A percentile compares a stretch with the other conserved stretches of the same genome.
Evolutionary conservation across 2,888 invertebrate species (phyloP).

Genomic region (Zaprionus bogoriensis): DNA sequence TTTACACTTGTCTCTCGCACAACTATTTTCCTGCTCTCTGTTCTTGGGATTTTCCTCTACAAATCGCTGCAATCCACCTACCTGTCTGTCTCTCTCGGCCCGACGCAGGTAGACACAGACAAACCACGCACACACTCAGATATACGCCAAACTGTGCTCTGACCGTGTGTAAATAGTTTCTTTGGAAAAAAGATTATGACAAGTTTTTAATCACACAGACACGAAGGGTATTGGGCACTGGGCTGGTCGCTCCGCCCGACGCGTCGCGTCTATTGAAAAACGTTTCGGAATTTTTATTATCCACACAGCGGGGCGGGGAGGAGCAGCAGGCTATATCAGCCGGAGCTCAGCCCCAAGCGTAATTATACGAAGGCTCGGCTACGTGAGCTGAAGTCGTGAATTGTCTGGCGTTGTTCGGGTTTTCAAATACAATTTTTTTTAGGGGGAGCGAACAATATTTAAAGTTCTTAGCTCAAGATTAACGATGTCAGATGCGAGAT

Average conservation of each 20-base stretch:
- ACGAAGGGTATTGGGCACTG: slow-evolving; percentile 26
- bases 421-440: slow-evolving; percentile 24
- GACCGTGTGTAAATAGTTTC: slow-evolving; percentile 66
- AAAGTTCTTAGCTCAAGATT: slow-evolving; percentile 56
- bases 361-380: slow-evolving; percentile 51
- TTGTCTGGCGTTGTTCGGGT: slow-evolving; percentile 24
- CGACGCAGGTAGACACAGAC: not conserved
- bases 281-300: slow-evolving; percentile 75
- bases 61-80: slow-evolving; percentile 39
- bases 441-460: slow-evolving; percentile 24
- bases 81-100: too few species aligned
- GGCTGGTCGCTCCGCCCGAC: slow-evolving; percentile 8
- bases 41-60: slow-evolving; percentile 54
- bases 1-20: slow-evolving; percentile 62
- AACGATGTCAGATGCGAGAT: slow-evolving; percentile 57
- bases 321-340: too few species aligned
- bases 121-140: slow-evolving; percentile 44
- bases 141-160: slow-evolving; percentile 14
- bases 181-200: slow-evolving; percentile 71
- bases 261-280: slow-evolving; percentile 58
- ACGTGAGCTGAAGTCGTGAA: slow-evolving; percentile 63
- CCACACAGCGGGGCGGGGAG: too few species aligned
- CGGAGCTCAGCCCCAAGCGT: slow-evolving; percentile 29
- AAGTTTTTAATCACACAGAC: slow-evolving; percentile 68
- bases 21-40: slow-evolving; percentile 45